Conservation (phyloP, 2,797 vertebrate genomes). For the Coendou prehensilis region DNA sequence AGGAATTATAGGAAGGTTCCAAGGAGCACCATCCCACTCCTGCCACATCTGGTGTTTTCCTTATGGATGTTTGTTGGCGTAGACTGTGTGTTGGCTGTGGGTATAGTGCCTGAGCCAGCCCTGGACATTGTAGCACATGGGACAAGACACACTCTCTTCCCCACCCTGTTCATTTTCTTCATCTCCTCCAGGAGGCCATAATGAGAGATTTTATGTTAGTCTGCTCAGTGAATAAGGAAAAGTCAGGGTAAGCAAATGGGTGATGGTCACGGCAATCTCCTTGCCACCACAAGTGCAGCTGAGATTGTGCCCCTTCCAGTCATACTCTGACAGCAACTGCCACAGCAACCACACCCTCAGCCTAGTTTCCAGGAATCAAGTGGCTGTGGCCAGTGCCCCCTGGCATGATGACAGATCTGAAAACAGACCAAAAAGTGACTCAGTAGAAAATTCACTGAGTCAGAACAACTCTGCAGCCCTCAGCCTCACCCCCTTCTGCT, state of each 20-base stretch:
- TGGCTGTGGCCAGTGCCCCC: constrained; percentile 49
- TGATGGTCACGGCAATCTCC: neutral
- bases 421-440: constrained; percentile 28
- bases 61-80: accelerated
- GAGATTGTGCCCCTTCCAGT: neutral
- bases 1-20: neutral
- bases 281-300: constrained; percentile 12
- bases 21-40: neutral
- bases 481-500: neutral
- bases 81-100: too few species aligned
- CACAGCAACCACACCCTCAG: constrained; percentile 28
- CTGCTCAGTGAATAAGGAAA: neutral
- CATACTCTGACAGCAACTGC: constrained; percentile 56
- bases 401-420: neutral
- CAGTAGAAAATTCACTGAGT: neutral
- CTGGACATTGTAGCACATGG: neutral
- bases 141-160: neutral
- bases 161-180: neutral
- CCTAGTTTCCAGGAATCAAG: constrained; percentile 51
- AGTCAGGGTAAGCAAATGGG: neutral
- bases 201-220: neutral
- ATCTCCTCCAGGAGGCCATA: neutral
- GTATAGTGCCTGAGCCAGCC: accelerated
- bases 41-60: neutral
- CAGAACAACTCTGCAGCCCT: neutral